Evolutionary conservation across 53 echinoderm and acorn worm genomes (phyloP).

Genomic region (Apostichopus leukothele): DNA sequence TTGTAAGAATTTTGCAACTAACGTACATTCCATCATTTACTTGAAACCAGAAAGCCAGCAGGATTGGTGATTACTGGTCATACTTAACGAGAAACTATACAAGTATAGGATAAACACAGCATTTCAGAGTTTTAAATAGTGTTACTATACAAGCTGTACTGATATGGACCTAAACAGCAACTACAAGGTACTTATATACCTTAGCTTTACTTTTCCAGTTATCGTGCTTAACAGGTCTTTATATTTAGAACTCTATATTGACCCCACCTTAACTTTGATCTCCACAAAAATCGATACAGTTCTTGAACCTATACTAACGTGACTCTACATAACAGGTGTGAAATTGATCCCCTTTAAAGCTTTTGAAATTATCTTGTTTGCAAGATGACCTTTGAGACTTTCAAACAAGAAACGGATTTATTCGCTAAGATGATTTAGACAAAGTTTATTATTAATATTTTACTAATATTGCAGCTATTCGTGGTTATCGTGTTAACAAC

Average conservation of each 20-base stretch:
- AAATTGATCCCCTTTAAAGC: not conserved
- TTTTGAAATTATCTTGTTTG: not conserved
- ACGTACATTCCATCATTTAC: no score
- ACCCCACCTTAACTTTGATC: not conserved
- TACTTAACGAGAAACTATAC: not conserved
- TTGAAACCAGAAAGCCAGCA: not conserved
- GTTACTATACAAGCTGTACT: no score
- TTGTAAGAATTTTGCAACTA: no score
- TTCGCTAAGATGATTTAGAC: no score
- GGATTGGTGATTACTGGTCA: not conserved
- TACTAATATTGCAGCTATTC: no score
- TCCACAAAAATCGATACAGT: not conserved
- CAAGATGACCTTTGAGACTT: not conserved
- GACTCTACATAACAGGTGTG: not conserved
- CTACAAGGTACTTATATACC: no score
- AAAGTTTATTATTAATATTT: no score
- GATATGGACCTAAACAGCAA: no score
- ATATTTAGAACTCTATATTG: not conserved
- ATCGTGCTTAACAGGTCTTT: not conserved
- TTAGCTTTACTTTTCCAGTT: not conserved
- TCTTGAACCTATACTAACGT: not conserved
- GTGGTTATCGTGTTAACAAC: no score
- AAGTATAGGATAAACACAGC: no score
- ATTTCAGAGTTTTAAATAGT: no score
- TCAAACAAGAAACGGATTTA: no score